Evolutionary conservation across 2,797 vertebrate genomes (phyloP), one percentile per base, ranked within the genome.

Genomic region (Serranus cabrilla): DNA sequence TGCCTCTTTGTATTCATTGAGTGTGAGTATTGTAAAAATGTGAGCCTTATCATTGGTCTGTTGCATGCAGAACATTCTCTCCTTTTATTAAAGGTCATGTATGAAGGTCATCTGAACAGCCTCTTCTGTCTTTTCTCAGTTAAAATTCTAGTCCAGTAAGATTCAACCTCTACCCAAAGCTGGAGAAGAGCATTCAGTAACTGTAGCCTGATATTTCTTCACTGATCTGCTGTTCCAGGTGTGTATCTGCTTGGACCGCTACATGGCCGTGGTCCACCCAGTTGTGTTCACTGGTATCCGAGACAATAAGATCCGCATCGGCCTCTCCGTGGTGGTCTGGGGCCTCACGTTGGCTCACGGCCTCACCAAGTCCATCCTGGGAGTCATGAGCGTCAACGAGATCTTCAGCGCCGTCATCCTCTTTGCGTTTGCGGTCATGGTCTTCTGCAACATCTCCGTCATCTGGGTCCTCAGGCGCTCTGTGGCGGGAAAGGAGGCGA

Each of bases 181-280:
- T 11, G 18, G 2, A 11, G 12, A 66, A 67, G 39, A 17, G 2
- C 7, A 42, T 31, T 21, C 40, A 27, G 20, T 14, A 5, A 11
- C 8, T 9, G 7, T n/a, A 42, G 34, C 11, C 4, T 40, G 16
- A 25, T 16, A 1, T 25, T 42, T 0, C 0, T 56, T 43, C 39
- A 27, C 20, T 31, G 61, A 0, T 80, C 42, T 57, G 11, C 56
- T 56, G 25, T 57, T 37, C 7, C 55, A 94, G 93, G 89, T 93
- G 59, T 95, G 94, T 31, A 94, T 95, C 67, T 94, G 93, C 56
- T 49, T 95, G 17, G 94, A 96, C 75, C 93, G 94, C 69, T 95
- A 96, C 67, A 25, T 92, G 5, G 95, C 95, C 0, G 95, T 95
- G 68, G 94, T 94, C 23, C 92, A 95, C 62, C 95, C 94, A 0